Base-by-base conservation (phyloP, 1,140 invertebrate genomes). In the Globodera ellingtonae region DNA sequence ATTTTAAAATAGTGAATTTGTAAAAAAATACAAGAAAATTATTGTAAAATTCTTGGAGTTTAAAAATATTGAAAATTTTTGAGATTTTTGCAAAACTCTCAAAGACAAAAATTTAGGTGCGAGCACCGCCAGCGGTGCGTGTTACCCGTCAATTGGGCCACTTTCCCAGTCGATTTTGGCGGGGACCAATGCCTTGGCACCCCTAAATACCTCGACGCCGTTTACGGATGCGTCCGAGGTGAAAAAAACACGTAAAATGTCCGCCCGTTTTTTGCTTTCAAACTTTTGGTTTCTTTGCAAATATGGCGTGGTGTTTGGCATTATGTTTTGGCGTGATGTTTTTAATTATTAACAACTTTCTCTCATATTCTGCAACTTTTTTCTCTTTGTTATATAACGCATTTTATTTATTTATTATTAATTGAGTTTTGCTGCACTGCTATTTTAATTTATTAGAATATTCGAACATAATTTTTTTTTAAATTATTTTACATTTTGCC, bases 161-260 rank as follows among this genome's bases (percentile, higher is more conserved):
- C 46, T 69, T 77, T 77, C 50, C 67, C 67, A 21, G 24, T 18
- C 67, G 35, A 6, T 13, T 62, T 15, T 62, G 56, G 35, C 67
- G 67, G 67, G n/a, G 79, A 80, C 59, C 72, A 72, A 52, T 80
- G 79, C 70, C 62, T 65, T 48, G 62, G 65, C 44, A 80, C 73
- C 50, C 73, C 78, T 35, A 80, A 80, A 75, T 80, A 80, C 70
- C 75, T 80, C 21, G 79, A 80, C 48, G 79, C 62, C 10, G 44
- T 80, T 9, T 80, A 80, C 59, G 73, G 73, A 35, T 80, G 79
- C 56, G 18, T 73, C 21, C 73, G 50, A 80, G 79, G 79, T 80
- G 62, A 80, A 18, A 35, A 48, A 56, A 66, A 35, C 8, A 21
- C 8, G n/a, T 35, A 3, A 24, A 21, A 18, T 78, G 52, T 78